Conservation (phyloP, 2,113 vertebrate species). For the Pan troglodytes region NHGRI_mPanTro3-v2.1_pri NC_072415.2:47689001-47689500, state of each 20-base stretch:
- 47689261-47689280: neutral
- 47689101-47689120: neutral
- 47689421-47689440: neutral
- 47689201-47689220: neutral
- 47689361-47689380: neutral
- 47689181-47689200: neutral
- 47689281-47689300: neutral
- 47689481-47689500: neutral
- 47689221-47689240: neutral
- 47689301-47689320: neutral
- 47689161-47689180: neutral
- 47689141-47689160: neutral
- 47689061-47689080: constrained; percentile 3
- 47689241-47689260: neutral
- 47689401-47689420: neutral
- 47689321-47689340: neutral
- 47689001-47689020: constrained; percentile 55
- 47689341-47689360: neutral
- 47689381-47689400: neutral
- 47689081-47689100: neutral
- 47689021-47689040: constrained; percentile 44
- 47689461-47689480: neutral
- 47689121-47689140: neutral
- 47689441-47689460: neutral
- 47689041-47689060: constrained; percentile 22